Percentiles rank a stretch among this genome's conserved stretches.
phyloP scores from a whole-genome alignment of 2,113 vertebrate genomes.

The Serinus canaria region DNA sequence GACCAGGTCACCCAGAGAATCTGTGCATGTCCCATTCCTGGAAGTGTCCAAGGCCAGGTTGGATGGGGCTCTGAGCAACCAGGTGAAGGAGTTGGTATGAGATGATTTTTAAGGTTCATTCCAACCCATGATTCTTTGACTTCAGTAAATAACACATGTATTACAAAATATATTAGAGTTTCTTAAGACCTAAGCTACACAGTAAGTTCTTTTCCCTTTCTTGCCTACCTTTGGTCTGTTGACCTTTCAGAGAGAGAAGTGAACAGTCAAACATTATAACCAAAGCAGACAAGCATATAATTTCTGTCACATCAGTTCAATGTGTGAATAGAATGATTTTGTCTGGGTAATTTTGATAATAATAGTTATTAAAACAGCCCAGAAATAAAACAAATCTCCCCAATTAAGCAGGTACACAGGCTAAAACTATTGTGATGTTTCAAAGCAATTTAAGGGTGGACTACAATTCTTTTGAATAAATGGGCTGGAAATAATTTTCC shows the following conservation, averaged over 20 bases:
- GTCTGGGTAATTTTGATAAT: background rate
- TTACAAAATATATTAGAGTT: background rate
- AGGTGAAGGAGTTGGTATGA: background rate
- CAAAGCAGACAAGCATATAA: background rate
- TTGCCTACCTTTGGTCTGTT: background rate
- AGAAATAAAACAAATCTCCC: background rate
- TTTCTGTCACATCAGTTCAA: background rate
- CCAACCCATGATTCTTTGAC: background rate
- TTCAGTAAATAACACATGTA: background rate
- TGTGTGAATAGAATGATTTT: background rate
- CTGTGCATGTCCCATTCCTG: background rate
- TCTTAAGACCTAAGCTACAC: background rate
- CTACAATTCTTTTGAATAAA: background rate
- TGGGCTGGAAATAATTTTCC: background rate
- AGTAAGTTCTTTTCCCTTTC: background rate
- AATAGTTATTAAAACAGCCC: background rate
- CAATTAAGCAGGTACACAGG: background rate
- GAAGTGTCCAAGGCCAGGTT: background rate
- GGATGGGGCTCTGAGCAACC: background rate
- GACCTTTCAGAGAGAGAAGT: background rate
- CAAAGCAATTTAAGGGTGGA: background rate
- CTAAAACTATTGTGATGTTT: background rate
- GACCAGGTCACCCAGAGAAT: background rate
- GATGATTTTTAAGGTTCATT: background rate
- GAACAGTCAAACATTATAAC: background rate